These are phyloP conservation scores for Dasysyrphus tricinctus DNA, from an alignment of 2,888 invertebrate genomes.

Conservation along the genomic window DNA sequence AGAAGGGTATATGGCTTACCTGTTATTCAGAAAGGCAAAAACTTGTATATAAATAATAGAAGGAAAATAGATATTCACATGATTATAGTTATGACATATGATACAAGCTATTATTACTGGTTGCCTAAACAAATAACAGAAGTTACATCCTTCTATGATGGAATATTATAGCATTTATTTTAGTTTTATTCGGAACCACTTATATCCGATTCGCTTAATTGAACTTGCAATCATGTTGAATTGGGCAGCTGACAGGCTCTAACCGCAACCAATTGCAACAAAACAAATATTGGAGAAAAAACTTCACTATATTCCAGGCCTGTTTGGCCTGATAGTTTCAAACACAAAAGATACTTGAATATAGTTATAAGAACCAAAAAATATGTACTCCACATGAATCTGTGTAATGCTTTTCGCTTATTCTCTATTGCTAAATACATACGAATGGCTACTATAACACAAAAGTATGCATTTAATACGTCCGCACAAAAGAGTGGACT, in stretches of 20 bases:
- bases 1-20: neutral
- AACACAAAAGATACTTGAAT: slow-evolving; percentile 95
- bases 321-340: slow-evolving; percentile 92
- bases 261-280: slow-evolving; percentile 94
- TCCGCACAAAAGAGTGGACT: slow-evolving; percentile 96
- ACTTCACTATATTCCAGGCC: slow-evolving; percentile 95
- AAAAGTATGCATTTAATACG: slow-evolving; percentile 96
- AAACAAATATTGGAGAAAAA: slow-evolving; percentile 94
- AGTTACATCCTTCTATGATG: neutral
- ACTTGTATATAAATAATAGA: too few relatives aligned
- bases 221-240: slow-evolving; percentile 77
- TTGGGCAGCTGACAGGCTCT: slow-evolving; percentile 93
- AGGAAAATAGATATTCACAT: neutral
- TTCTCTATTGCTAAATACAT: slow-evolving; percentile 91
- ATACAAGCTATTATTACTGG: neutral
- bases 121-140: too few relatives aligned
- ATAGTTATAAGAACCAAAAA: slow-evolving; percentile 93
- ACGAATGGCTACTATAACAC: slow-evolving; percentile 96
- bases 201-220: slow-evolving; percentile 22
- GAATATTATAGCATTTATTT: neutral
- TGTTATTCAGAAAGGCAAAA: neutral
- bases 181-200: slow-evolving; percentile 26
- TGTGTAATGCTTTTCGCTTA: slow-evolving; percentile 90
- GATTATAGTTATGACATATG: neutral
- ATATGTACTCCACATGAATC: slow-evolving; percentile 93